Conservation (phyloP, 2,113 vertebrate genomes). For the Dicerorhinus sumatrensis region DNA sequence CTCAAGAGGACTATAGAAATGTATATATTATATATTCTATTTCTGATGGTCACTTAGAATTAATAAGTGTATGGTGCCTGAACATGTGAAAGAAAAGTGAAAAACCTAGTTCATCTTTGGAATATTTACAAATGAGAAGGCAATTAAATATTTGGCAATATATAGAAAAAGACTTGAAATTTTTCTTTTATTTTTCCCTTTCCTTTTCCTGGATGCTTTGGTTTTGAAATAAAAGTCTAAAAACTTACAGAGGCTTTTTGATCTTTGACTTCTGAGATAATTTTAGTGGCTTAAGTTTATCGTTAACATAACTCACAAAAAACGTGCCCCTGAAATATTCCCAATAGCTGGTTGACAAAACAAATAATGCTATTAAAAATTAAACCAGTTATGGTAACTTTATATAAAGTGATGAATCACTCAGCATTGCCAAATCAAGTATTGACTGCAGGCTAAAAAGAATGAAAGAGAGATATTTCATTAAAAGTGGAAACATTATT, state of each 20-base stretch:
- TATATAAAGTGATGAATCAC: constrained; percentile 62
- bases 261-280: constrained; percentile 77
- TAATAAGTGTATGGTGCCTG: background rate
- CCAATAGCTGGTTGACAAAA: constrained; percentile 66
- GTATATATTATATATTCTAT: background rate
- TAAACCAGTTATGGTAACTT: constrained; percentile 63
- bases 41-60: background rate
- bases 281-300: constrained; percentile 66
- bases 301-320: constrained; percentile 64
- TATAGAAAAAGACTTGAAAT: background rate
- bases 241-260: constrained; percentile 63
- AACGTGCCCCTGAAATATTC: constrained; percentile 61
- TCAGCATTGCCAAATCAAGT: constrained; percentile 68
- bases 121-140: constrained; percentile 29
- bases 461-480: constrained; percentile 73
- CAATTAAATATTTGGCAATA: constrained; percentile 37
- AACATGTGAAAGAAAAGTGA: background rate
- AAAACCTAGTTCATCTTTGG: background rate
- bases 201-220: constrained; percentile 36
- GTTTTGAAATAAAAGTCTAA: constrained; percentile 61
- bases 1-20: background rate
- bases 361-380: constrained; percentile 73
- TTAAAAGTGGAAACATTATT: constrained; percentile 78
- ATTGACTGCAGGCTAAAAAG: constrained; percentile 71
- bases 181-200: background rate